Conservation (phyloP, 1,140 invertebrate genomes). For the Riptortus pedestris region DNA sequence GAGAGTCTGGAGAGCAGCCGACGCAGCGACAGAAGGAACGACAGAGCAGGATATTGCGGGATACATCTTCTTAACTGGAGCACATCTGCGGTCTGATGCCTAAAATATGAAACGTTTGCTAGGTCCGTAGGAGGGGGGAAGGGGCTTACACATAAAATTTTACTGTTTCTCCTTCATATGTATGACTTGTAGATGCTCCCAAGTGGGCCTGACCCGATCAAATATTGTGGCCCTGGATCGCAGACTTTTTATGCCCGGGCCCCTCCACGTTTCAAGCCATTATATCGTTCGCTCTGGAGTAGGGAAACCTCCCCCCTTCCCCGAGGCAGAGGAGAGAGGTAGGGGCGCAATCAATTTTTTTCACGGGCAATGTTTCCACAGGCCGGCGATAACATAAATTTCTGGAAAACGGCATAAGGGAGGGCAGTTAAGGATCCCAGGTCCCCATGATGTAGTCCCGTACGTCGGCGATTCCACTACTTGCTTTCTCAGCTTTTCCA, state of each 20-base stretch:
- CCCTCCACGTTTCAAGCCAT: background rate
- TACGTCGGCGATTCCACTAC: no score
- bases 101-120: constrained; percentile 26
- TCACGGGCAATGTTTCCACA: constrained; percentile 2
- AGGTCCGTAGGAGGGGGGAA: constrained; percentile 19
- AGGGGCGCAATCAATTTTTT: constrained; percentile 11
- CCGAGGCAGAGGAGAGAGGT: no score
- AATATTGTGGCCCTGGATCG: constrained; percentile 13
- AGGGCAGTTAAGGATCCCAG: no score
- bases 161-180: constrained; percentile 30
- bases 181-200: constrained; percentile 28
- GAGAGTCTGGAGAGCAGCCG: no score
- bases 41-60: background rate
- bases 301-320: background rate
- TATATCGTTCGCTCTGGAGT: background rate
- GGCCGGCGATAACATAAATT: constrained; percentile 17
- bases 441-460: no score
- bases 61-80: constrained; percentile 12
- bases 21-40: background rate
- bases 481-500: no score
- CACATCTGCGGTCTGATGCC: constrained; percentile 13
- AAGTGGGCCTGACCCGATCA: constrained; percentile 20
- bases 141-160: constrained; percentile 29
- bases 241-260: constrained; percentile 1
- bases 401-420: background rate